Conservation (phyloP, 2,113 vertebrate genomes). For the Castor canadensis region DNA sequence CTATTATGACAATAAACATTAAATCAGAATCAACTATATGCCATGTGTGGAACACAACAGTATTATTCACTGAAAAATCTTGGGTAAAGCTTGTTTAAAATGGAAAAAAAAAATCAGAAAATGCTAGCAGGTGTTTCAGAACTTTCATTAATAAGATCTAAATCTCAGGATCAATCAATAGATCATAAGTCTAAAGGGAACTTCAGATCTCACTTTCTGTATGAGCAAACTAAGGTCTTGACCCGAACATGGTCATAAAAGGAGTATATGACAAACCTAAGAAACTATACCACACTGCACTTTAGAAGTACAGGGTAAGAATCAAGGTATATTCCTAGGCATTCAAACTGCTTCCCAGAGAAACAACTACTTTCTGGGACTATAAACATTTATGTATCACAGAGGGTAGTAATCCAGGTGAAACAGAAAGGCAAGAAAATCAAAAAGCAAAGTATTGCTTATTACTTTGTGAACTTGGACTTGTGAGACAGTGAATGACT, state of each 20-base stretch:
- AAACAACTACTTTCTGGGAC: background rate
- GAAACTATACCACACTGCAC: background rate
- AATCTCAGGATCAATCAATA: constrained; percentile 37
- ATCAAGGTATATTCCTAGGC: background rate
- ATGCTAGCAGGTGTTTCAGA: constrained; percentile 73
- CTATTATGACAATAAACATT: constrained; percentile 72
- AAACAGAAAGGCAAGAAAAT: background rate
- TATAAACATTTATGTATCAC: background rate
- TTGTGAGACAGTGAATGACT: background rate
- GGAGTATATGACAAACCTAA: background rate
- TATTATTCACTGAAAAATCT: constrained; percentile 70
- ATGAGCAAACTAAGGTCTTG: background rate
- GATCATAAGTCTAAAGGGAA: constrained; percentile 14
- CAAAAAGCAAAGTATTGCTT: background rate
- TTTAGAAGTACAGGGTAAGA: background rate
- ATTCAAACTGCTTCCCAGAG: background rate
- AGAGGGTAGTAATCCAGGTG: background rate
- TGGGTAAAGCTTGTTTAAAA: constrained; percentile 70
- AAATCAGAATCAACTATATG: constrained; percentile 76
- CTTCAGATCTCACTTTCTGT: background rate
- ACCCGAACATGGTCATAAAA: background rate
- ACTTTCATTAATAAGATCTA: constrained; percentile 47
- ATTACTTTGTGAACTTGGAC: background rate
- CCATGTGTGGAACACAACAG: constrained; percentile 64
- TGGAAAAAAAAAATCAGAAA: constrained; percentile 54